These are phyloP conservation scores for Macropus fuliginosus DNA, from an alignment of 2,797 vertebrate species.

Conservation along the genomic window DNA sequence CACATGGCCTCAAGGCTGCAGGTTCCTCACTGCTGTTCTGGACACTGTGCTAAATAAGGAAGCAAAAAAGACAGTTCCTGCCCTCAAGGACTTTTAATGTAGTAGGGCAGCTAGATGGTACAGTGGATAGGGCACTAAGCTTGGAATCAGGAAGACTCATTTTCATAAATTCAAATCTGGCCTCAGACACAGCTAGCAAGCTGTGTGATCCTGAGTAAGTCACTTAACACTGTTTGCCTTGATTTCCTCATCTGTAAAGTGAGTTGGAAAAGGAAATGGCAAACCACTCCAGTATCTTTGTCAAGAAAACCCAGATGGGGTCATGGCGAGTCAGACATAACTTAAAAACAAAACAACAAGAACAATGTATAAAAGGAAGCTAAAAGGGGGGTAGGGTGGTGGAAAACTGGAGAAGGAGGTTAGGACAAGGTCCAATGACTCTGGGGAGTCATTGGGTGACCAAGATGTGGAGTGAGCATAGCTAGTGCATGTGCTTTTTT, in stretches of 20 bases:
- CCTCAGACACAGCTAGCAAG: background rate
- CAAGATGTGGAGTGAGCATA: too few species aligned
- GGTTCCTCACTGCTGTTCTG: background rate
- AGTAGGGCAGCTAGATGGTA: background rate
- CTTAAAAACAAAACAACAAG: background rate
- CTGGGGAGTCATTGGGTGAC: too few species aligned
- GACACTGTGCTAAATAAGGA: background rate
- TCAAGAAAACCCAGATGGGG: background rate
- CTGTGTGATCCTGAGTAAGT: background rate
- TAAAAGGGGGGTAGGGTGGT: background rate
- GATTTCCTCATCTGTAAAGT: background rate
- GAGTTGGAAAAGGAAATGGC: background rate
- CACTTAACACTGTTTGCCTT: background rate
- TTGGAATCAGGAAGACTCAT: background rate
- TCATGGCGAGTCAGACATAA: background rate
- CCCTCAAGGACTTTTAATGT: background rate
- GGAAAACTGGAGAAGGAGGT: background rate
- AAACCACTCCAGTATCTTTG: background rate
- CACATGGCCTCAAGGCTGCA: too few species aligned
- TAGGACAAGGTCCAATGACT: too few species aligned
- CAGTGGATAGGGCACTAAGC: background rate
- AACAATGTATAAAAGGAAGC: background rate
- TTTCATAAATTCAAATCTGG: background rate
- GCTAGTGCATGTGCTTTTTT: too few species aligned
- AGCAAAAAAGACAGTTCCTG: background rate